Percentiles rank a stretch among this genome's conserved stretches.
These are phyloP conservation scores for Melitaea athalia DNA, from an alignment of 2,888 invertebrate species.

Conservation along the genomic window DNA sequence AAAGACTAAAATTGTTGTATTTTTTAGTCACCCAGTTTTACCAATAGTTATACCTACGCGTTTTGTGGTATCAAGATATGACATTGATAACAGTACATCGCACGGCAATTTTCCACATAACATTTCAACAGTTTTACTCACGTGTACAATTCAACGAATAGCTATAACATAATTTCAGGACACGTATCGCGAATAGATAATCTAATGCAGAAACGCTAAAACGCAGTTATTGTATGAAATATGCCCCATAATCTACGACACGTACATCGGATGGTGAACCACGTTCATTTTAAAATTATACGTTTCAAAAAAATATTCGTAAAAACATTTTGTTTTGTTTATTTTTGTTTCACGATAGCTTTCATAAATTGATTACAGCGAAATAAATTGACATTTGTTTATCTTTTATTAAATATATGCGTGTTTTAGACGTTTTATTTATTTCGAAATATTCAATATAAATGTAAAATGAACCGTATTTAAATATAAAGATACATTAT, in stretches of 20 bases:
- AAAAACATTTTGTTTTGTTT: slow-evolving; percentile 3
- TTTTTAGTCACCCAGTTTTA: no score
- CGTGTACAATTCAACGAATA: slow-evolving; percentile 53
- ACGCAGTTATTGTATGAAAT: slow-evolving; percentile 75
- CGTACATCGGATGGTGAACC: slow-evolving; percentile 22
- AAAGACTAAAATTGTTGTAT: no score
- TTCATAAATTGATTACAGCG: background rate
- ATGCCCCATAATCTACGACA: slow-evolving; percentile 35
- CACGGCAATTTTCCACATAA: slow-evolving; percentile 39
- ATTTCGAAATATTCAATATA: background rate
- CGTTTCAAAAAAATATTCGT: slow-evolving; percentile 19
- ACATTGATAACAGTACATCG: background rate
- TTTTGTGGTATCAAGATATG: background rate
- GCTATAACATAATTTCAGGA: slow-evolving; percentile 76
- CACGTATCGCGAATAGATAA: slow-evolving; percentile 76
- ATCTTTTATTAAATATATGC: background rate
- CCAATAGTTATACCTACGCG: no score
- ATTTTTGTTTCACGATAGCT: slow-evolving; percentile 1
- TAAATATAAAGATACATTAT: slow-evolving; percentile 22
- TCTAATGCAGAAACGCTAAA: slow-evolving; percentile 74
- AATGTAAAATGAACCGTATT: slow-evolving; percentile 1
- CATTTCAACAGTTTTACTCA: slow-evolving; percentile 59
- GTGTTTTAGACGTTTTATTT: background rate
- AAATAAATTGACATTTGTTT: background rate
- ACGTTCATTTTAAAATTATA: slow-evolving; percentile 31